Percentiles rank a stretch among this genome's conserved stretches.
phyloP scores from a whole-genome alignment of 2,113 vertebrate genomes.

The Psammodynastes pulverulentus region DNA sequence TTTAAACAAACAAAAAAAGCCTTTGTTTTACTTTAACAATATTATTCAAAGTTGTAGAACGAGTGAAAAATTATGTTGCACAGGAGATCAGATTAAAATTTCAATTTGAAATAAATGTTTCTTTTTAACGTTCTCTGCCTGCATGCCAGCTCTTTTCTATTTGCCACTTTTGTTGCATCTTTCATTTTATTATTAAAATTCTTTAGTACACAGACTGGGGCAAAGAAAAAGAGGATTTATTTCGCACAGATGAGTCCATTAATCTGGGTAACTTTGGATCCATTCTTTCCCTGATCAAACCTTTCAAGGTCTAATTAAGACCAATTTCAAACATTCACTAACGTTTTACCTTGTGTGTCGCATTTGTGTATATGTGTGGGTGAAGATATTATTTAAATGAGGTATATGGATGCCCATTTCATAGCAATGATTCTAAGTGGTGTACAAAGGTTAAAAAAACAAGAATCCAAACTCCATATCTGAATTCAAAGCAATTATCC shows the following conservation, averaged over 20 bases:
- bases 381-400: neutral
- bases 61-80: neutral
- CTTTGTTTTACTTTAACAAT: neutral
- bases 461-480: neutral
- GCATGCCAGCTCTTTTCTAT: neutral
- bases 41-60: neutral
- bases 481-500: neutral
- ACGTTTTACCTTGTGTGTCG: neutral
- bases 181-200: neutral
- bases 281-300: neutral
- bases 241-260: neutral
- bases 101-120: neutral
- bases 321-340: neutral
- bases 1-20: neutral
- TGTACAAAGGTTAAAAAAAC: neutral
- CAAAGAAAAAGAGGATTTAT: neutral
- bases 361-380: neutral
- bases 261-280: neutral
- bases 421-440: neutral
- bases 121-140: neutral
- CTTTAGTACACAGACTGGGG: neutral
- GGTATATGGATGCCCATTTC: neutral
- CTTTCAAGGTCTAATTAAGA: neutral
- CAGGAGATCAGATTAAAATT: neutral
- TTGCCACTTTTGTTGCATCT: neutral